A percentile compares a stretch with the other conserved stretches of the same genome.
Conservation (phyloP, 2,888 invertebrate species). For the Drosophila fulvimacula region DNA sequence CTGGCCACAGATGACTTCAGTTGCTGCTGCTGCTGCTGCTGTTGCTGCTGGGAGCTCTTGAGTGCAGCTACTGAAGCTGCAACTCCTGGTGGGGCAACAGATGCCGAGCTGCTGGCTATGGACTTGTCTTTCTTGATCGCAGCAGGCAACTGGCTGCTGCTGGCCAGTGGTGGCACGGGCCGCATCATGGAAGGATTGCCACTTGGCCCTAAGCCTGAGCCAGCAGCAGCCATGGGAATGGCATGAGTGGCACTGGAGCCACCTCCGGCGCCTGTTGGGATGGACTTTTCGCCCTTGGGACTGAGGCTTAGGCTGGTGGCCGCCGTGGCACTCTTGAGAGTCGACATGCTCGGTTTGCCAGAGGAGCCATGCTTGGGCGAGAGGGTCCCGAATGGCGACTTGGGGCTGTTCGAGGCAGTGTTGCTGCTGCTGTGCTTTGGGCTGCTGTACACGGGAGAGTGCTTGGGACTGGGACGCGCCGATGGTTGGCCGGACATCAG, state of each 20-base stretch:
- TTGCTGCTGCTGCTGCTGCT: constrained; percentile 62
- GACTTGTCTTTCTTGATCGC: constrained; percentile 46
- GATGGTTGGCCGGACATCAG: constrained; percentile 65
- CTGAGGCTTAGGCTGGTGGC: constrained; percentile 81
- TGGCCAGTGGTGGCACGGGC: constrained; percentile 85
- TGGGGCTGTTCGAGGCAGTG: constrained; percentile 90
- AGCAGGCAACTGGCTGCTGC: constrained; percentile 54
- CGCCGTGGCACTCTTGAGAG: constrained; percentile 90
- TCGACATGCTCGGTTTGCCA: constrained; percentile 95
- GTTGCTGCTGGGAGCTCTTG: constrained; percentile 55
- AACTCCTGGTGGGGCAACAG: constrained; percentile 26
- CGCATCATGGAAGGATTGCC: constrained; percentile 52
- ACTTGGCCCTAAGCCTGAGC: constrained; percentile 6
- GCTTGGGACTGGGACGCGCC: constrained; percentile 88
- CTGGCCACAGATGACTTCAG: constrained; percentile 69
- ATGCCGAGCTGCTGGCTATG: constrained; percentile 16
- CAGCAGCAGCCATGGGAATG: constrained; percentile 17
- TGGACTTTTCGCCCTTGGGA: constrained; percentile 78
- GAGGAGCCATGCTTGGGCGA: constrained; percentile 92
- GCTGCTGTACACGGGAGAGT: constrained; percentile 85
- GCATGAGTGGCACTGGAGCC: constrained; percentile 11
- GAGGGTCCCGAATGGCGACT: constrained; percentile 90
- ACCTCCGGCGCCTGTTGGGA: constrained; percentile 28
- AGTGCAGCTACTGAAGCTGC: constrained; percentile 69
- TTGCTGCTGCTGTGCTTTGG: constrained; percentile 90